Conservation (phyloP, 2,888 invertebrate species). For the Resseliella maxima region DNA sequence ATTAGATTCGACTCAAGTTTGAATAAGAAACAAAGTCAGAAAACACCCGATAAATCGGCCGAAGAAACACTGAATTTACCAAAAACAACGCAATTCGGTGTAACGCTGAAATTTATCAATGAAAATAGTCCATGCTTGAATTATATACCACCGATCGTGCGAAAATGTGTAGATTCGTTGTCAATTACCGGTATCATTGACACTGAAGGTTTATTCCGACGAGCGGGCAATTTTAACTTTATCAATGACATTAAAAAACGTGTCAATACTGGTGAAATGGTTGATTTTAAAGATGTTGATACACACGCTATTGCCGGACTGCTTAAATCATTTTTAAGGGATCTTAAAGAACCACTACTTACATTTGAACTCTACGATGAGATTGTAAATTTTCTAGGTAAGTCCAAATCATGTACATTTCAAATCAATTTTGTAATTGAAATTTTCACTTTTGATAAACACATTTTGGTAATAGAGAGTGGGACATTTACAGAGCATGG, state of each 20-base stretch:
- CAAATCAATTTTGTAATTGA: not conserved
- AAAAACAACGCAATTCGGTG: constrained; percentile 76
- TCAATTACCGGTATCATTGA: constrained; percentile 90
- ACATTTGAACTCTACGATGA: constrained; percentile 95
- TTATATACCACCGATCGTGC: constrained; percentile 92
- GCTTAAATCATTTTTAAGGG: constrained; percentile 92
- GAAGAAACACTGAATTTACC: constrained; percentile 60
- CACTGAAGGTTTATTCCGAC: constrained; percentile 95
- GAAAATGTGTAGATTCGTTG: constrained; percentile 90
- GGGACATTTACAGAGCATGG: too few relatives aligned
- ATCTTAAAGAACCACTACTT: constrained; percentile 91
- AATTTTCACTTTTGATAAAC: constrained; percentile 25
- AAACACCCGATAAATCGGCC: constrained; percentile 60
- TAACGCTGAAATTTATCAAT: constrained; percentile 90
- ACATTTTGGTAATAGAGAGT: too few relatives aligned
- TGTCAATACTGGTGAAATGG: constrained; percentile 88
- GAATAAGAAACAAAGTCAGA: too few relatives aligned
- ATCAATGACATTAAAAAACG: constrained; percentile 86
- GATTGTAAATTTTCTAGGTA: constrained; percentile 89
- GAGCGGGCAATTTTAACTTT: constrained; percentile 86
- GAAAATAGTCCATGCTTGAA: constrained; percentile 81
- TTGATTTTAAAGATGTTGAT: constrained; percentile 77
- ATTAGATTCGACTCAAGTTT: too few relatives aligned
- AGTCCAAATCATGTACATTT: constrained; percentile 63
- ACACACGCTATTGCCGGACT: constrained; percentile 95